phyloP scores from a whole-genome alignment of 2,888 invertebrate genomes.

The Drosophila kanekoi region DNA sequence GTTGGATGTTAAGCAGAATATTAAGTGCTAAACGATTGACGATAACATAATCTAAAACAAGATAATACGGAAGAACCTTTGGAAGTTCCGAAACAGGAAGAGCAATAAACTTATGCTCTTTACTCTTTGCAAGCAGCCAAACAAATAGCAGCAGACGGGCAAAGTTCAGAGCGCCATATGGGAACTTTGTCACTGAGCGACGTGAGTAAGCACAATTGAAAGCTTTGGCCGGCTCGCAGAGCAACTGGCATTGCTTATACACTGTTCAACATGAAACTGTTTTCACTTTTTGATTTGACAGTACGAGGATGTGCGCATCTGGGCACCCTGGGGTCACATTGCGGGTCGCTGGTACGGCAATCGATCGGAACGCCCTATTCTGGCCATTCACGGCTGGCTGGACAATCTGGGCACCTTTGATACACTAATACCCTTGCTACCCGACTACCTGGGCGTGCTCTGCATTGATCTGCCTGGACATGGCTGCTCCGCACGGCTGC shows the following conservation, averaged over 20 bases:
- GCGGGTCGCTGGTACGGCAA: slow-evolving; percentile 90
- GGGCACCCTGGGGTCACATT: slow-evolving; percentile 89
- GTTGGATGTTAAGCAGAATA: background rate
- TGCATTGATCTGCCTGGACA: slow-evolving; percentile 90
- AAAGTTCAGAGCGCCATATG: slow-evolving; percentile 45
- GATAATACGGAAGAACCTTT: slow-evolving; percentile 29
- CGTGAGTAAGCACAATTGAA: slow-evolving; percentile 38
- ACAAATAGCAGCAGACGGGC: slow-evolving; percentile 3
- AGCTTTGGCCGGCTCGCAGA: slow-evolving; percentile 9
- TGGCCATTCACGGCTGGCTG: slow-evolving; percentile 91
- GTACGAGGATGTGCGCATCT: slow-evolving; percentile 88
- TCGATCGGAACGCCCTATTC: slow-evolving; percentile 87
- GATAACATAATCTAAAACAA: slow-evolving; percentile 4
- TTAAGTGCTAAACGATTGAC: background rate
- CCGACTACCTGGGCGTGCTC: slow-evolving; percentile 85
- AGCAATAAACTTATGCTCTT: no score
- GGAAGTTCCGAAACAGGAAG: background rate
- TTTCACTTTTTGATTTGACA: slow-evolving; percentile 50
- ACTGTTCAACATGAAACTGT: slow-evolving; percentile 24
- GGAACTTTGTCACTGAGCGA: slow-evolving; percentile 54
- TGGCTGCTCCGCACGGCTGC: slow-evolving; percentile 88
- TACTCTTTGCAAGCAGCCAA: background rate
- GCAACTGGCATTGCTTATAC: slow-evolving; percentile 34
- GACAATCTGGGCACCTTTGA: slow-evolving; percentile 92
- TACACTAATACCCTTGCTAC: slow-evolving; percentile 87